phyloP scores from a whole-genome alignment of 2,113 vertebrate species.

The Tricholaema leucomelas region DNA sequence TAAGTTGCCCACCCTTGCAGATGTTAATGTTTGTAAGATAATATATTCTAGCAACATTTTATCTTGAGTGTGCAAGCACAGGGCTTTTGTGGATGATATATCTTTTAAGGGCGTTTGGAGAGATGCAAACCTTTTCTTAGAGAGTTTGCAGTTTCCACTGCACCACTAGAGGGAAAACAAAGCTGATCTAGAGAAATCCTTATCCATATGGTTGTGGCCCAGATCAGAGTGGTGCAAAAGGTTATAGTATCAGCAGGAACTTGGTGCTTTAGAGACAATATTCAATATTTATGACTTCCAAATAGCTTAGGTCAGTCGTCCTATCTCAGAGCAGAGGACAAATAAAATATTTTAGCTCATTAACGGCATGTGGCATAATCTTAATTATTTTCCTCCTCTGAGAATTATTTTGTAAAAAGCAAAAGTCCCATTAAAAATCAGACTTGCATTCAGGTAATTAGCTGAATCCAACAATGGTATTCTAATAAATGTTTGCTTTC shows the following conservation, averaged over 20 bases:
- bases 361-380: background rate
- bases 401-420: background rate
- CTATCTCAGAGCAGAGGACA: background rate
- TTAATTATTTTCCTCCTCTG: background rate
- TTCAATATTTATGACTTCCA: background rate
- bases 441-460: background rate
- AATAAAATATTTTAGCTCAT: background rate
- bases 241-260: background rate
- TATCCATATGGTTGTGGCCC: background rate
- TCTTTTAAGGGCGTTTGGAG: background rate
- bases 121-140: background rate
- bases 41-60: background rate
- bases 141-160: background rate
- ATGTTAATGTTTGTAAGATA: background rate
- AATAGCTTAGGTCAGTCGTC: background rate
- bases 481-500: conserved; percentile 9
- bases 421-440: background rate
- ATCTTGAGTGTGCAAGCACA: background rate
- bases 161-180: background rate
- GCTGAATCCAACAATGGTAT: background rate
- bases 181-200: background rate
- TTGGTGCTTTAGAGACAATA: background rate
- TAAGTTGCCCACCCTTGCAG: background rate
- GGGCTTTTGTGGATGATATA: background rate
- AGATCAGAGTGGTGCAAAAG: background rate